Conservation (phyloP, 2,888 invertebrate genomes). For the Hypsopygia costalis region DNA sequence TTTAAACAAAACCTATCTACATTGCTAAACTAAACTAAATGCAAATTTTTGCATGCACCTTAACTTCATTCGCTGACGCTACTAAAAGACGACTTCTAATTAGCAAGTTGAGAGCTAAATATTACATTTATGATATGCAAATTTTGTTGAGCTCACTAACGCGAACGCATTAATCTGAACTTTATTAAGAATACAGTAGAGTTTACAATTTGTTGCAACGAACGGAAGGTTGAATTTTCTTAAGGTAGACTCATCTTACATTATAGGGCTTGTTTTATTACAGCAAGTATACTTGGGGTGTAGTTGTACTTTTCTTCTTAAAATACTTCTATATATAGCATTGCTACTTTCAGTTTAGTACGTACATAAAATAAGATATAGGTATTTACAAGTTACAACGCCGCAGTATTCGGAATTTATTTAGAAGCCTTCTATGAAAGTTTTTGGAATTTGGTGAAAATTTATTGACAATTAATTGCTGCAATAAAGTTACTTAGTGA, state of each 20-base stretch:
- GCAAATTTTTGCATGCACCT: neutral
- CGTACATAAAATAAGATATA: too few species aligned
- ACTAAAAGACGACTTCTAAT: conserved; percentile 67
- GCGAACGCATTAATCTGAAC: conserved; percentile 38
- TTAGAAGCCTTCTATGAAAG: too few species aligned
- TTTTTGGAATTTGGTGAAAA: too few species aligned
- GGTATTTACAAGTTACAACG: too few species aligned
- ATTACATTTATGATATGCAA: conserved; percentile 79
- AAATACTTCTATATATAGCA: conserved; percentile 18
- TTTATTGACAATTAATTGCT: too few species aligned
- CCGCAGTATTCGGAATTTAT: too few species aligned
- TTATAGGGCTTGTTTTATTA: conserved; percentile 28
- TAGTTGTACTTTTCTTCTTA: conserved; percentile 12
- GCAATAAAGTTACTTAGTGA: too few species aligned
- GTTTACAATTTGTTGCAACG: conserved; percentile 29
- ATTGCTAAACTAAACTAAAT: too few species aligned
- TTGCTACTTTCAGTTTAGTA: neutral
- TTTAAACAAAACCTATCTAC: too few species aligned
- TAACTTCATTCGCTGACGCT: conserved; percentile 39
- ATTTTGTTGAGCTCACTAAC: conserved; percentile 51
- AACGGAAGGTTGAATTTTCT: conserved; percentile 34
- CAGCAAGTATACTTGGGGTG: conserved; percentile 18
- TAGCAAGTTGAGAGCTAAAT: conserved; percentile 78
- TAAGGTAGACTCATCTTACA: conserved; percentile 45
- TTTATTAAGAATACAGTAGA: conserved; percentile 34